A percentile compares a stretch with the other conserved stretches of the same genome.
These are phyloP conservation scores for Drosophila sproati DNA, from an alignment of 1,140 invertebrate species.

Conservation along the genomic window DNA sequence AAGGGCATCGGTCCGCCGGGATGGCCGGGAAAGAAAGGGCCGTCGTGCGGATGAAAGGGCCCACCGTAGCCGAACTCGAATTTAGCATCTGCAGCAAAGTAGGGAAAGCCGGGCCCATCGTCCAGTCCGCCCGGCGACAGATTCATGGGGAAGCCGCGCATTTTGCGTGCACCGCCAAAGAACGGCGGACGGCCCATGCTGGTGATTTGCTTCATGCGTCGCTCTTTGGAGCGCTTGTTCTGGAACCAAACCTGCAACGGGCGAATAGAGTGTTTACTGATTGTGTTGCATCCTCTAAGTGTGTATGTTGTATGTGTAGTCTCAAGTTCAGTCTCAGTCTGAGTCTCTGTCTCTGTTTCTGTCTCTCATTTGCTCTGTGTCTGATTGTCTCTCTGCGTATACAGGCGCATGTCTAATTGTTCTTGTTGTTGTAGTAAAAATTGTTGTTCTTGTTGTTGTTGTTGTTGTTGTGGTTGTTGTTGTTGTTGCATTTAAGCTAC, in stretches of 20 bases:
- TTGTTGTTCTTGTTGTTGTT: slow-evolving; percentile 60
- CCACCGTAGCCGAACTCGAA: slow-evolving; percentile 95
- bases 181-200: slow-evolving; percentile 96
- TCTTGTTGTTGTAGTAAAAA: no score
- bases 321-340: not conserved
- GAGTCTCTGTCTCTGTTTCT: slow-evolving; percentile 21
- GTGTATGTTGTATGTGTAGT: not conserved
- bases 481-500: slow-evolving; percentile 66
- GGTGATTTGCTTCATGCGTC: slow-evolving; percentile 95
- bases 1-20: slow-evolving; percentile 91
- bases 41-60: slow-evolving; percentile 94
- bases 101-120: slow-evolving; percentile 93
- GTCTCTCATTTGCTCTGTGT: slow-evolving; percentile 29
- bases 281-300: slow-evolving; percentile 1
- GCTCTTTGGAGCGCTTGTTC: slow-evolving; percentile 98
- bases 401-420: no score
- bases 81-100: slow-evolving; percentile 93
- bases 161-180: slow-evolving; percentile 95
- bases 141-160: slow-evolving; percentile 95
- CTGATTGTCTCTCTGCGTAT: no score
- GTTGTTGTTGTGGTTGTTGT: slow-evolving; percentile 41
- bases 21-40: slow-evolving; percentile 92
- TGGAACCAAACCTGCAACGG: slow-evolving; percentile 98
- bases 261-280: not conserved
- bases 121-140: slow-evolving; percentile 93